Percentiles rank a stretch among this genome's conserved stretches.
Evolutionary conservation across 2,113 vertebrate genomes (phyloP).

Genomic region (Falcunculus frontatus): DNA sequence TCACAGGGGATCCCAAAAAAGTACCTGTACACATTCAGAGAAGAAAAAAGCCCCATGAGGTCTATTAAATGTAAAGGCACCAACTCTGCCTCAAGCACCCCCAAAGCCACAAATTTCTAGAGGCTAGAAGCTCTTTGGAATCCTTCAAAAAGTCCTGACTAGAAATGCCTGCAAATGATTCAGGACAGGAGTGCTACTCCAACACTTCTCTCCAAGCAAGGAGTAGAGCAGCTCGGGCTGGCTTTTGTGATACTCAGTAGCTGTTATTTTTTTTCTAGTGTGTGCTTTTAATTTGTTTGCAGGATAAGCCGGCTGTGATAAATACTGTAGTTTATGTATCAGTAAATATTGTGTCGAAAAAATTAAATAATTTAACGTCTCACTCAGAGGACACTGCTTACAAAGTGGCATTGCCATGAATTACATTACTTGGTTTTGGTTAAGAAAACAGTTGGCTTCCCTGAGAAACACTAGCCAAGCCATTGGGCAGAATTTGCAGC

Average conservation of each 20-base stretch:
- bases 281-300: background rate
- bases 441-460: background rate
- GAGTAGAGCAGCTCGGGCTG: background rate
- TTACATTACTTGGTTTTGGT: background rate
- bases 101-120: background rate
- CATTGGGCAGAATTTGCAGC: background rate
- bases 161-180: background rate
- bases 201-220: background rate
- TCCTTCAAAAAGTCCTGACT: background rate
- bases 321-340: background rate
- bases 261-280: background rate
- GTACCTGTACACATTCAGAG: background rate
- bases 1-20: background rate
- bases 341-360: background rate
- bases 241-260: background rate
- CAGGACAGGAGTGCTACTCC: background rate
- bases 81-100: background rate
- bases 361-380: background rate
- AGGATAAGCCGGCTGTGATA: background rate
- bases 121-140: background rate
- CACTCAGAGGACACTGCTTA: background rate
- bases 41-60: rapidly evolving
- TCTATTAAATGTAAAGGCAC: background rate
- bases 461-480: background rate
- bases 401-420: background rate